Conservation (phyloP, 2,888 invertebrate genomes). For the Athripsodes cinereus region DNA sequence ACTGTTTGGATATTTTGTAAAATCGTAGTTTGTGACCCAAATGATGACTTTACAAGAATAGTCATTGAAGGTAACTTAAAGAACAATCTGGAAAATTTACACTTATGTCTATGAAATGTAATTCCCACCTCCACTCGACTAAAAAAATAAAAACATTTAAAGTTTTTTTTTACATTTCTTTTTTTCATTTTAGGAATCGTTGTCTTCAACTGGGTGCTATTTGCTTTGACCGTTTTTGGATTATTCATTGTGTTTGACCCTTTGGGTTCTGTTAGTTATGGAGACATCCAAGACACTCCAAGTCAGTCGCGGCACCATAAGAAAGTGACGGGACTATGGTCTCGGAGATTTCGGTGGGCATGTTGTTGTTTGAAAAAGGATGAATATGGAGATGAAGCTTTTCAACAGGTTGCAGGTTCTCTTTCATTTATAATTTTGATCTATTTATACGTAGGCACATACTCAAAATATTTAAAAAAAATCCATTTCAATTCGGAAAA, state of each 20-base stretch:
- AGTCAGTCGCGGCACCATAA: conserved; percentile 61
- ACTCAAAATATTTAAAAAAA: no score
- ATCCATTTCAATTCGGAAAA: no score
- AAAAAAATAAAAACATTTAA: no score
- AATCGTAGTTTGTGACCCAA: conserved; percentile 59
- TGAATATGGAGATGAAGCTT: conserved; percentile 71
- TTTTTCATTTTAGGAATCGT: no score
- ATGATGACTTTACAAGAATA: conserved; percentile 62
- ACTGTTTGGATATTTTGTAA: conserved; percentile 77
- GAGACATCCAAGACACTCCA: conserved; percentile 57
- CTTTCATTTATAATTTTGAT: neutral
- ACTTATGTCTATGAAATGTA: no score
- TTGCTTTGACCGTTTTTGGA: conserved; percentile 67
- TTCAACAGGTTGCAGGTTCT: conserved; percentile 70
- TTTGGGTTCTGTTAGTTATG: conserved; percentile 61
- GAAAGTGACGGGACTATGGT: conserved; percentile 67
- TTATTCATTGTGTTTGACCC: conserved; percentile 79
- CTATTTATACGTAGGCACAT: no score
- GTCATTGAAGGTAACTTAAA: conserved; percentile 59
- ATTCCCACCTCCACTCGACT: no score
- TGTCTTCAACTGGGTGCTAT: conserved; percentile 74
- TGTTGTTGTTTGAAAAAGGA: conserved; percentile 68
- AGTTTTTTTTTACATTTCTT: no score
- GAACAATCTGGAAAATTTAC: conserved; percentile 10
- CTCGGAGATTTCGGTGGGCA: conserved; percentile 68